These are phyloP conservation scores for Embiotoca jacksoni DNA, from an alignment of 2,113 vertebrate species.

Conservation along the genomic window DNA sequence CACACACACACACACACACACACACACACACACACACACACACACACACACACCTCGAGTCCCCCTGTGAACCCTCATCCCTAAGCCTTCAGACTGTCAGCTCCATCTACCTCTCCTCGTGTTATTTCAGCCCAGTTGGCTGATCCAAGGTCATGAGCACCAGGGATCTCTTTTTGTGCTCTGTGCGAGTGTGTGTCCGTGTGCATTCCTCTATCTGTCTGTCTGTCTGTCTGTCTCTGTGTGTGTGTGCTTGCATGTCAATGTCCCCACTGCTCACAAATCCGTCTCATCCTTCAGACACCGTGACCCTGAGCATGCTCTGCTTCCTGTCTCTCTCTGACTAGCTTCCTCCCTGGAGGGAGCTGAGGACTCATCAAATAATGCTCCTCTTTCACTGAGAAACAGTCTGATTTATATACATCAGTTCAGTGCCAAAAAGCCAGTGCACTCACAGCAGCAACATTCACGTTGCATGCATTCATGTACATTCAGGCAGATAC, in stretches of 20 bases:
- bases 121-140: constrained; percentile 71
- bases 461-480: constrained; percentile 6
- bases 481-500: constrained; percentile 21
- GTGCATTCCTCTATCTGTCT: constrained; percentile 17
- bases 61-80: constrained; percentile 53
- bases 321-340: constrained; percentile 77
- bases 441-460: background rate
- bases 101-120: constrained; percentile 72
- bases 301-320: constrained; percentile 77
- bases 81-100: constrained; percentile 67
- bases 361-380: constrained; percentile 69
- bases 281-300: constrained; percentile 78
- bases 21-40: constrained; percentile 15
- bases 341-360: constrained; percentile 78
- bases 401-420: constrained; percentile 70
- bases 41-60: constrained; percentile 5
- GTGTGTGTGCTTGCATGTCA: constrained; percentile 59
- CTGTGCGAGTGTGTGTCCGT: background rate
- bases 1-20: background rate
- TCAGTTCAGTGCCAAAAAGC: constrained; percentile 46
- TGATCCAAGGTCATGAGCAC: constrained; percentile 76
- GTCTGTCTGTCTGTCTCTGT: constrained; percentile 15
- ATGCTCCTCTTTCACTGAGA: constrained; percentile 69
- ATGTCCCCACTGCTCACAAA: constrained; percentile 73
- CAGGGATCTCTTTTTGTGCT: constrained; percentile 63